Base-by-base conservation (phyloP, 2,888 invertebrate species). In the Xanthorhoe spadicearia region DNA sequence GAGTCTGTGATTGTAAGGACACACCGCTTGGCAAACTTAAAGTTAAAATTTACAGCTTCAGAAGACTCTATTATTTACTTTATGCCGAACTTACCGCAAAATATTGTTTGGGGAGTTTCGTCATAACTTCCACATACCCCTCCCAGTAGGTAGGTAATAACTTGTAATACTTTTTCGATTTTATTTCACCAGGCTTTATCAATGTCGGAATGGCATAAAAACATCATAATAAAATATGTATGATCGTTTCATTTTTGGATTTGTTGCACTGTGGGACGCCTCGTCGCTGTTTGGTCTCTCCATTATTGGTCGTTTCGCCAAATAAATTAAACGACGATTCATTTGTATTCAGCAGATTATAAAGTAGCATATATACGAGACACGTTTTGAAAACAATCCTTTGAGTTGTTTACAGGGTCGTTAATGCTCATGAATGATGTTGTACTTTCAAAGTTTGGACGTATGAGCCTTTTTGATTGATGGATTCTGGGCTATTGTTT, bases 401-500 rank as follows among this genome's bases (percentile, higher is more conserved):
- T 43, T 13, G 49, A 60, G 43, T 54, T 60, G 49, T 52, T 49
- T 66, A 53, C 51, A 59, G 68, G 66, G 61, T 66, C 48, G 57
- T 51, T 50, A 38, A 55, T 50, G 59, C 54, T 66, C 64, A 74
- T 80, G 80, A 85, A 81, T 83, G 80, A 88, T 84, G 81, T 74
- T 66, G 69, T 71, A 69, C 75, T 76, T 78, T 78, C 77, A 77
- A 85, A 86, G 76, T 87, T 87, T 74, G 72, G 80, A 85, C 82
- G 77, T 83, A 82, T 83, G 83, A 82, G 83, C 79, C 77, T 75
- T 66, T 71, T 73, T 83, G 85, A 88, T 87, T 84, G 84, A 88
- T 85, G 79, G 19, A 43, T 51, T 64, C 53, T 58, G n/a, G 50
- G 57, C 57, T 58, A 58, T 64, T 68, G 68, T 64, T 64, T 46